Base-by-base conservation (phyloP, 1,140 invertebrate genomes). In the Hylaeus volcanicus region DNA sequence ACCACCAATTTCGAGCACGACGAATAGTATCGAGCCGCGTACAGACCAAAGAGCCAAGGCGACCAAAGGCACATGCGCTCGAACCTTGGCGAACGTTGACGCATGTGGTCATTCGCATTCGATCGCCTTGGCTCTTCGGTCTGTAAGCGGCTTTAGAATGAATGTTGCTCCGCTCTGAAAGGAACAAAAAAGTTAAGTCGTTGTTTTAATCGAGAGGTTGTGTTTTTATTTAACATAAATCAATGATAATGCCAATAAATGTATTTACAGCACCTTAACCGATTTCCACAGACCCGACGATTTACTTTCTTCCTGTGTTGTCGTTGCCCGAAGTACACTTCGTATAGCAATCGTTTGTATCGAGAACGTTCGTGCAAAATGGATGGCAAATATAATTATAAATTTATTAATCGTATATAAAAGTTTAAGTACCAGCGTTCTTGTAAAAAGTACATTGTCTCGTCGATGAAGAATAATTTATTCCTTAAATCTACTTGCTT, bases 221-320 rank as follows among this genome's bases (percentile, higher is more conserved):
- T 65, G 69, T 84, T 82, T 87, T 77, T 87, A 84, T 87, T 86
- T 85, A 86, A 84, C 71, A 74, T 70, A 69, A 43, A 81, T 84
- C 74, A 83, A 78, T 83, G 79, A 65, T 86, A 81, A 81, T 71
- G 73, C 68, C 79, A 87, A 86, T 86, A 87, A 84, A 84, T 84
- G 72, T 87, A 87, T 87, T 87, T 87, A 87, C 75, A 87, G 64
- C 51, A 84, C 51, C 64, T 84, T 73, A 45, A 66, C 65, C 72
- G 55, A 65, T 80, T 75, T 75, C 78, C 72, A 65, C 63, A 14
- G 12, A 61, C 65, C 48, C 53, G 51, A 43, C 37, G 51, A 9
- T 65, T 66, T 26, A 43, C 41, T 68, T 48, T 69, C n/a, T 26
- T 69, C 55, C 56, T 9, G 15, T 11, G 26, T 15, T 63, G 6